These are phyloP conservation scores for Lucilia sericata DNA, from an alignment of 1,140 invertebrate species.

Conservation along the genomic window DNA sequence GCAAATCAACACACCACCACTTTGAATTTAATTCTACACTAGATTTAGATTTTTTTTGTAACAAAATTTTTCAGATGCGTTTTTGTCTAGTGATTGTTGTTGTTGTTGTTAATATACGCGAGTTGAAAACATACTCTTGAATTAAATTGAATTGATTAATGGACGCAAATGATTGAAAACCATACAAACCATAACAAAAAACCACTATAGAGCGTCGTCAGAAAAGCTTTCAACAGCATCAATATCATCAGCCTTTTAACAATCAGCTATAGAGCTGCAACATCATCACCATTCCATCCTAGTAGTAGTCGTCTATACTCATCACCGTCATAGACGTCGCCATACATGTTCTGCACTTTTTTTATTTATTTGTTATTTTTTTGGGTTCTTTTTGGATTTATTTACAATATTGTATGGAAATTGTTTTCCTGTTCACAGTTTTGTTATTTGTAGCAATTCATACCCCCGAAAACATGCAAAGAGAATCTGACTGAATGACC, in stretches of 20 bases:
- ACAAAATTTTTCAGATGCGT: neutral
- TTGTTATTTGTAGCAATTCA: slow-evolving; percentile 2
- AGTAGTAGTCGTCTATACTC: neutral
- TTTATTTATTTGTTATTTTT: neutral
- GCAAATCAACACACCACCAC: neutral
- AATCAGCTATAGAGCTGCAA: neutral
- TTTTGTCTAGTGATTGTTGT: slow-evolving; percentile 1
- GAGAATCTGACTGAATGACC: too few species aligned
- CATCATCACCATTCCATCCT: neutral
- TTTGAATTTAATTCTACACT: neutral
- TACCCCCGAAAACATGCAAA: neutral
- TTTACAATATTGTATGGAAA: slow-evolving; percentile 27
- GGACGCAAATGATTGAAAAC: slow-evolving; percentile 46
- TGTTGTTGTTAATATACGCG: slow-evolving; percentile 1
- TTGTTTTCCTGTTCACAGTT: slow-evolving; percentile 20
- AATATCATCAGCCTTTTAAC: neutral
- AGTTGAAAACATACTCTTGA: slow-evolving; percentile 31
- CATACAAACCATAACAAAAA: slow-evolving; percentile 6
- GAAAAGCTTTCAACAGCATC: neutral
- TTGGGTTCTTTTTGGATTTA: neutral
- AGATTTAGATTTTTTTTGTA: neutral
- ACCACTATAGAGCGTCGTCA: neutral
- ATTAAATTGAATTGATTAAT: slow-evolving; percentile 46
- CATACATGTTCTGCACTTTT: neutral
- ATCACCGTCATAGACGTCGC: neutral